Percentiles rank a stretch among this genome's conserved stretches.
These are phyloP conservation scores for Perca flavescens DNA, from an alignment of 2,113 vertebrate genomes.

Conservation along the genomic window DNA sequence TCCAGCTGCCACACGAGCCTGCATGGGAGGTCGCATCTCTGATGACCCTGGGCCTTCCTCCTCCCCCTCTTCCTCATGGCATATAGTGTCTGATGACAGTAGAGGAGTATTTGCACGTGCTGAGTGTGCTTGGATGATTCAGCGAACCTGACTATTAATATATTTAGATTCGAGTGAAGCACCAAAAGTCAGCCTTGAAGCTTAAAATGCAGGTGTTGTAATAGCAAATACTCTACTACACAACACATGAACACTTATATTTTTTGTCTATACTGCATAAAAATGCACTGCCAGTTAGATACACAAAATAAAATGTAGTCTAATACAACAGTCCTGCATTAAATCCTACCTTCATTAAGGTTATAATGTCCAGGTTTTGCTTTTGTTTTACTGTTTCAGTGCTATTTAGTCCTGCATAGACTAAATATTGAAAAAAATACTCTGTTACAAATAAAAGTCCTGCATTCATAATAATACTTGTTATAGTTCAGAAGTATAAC, in stretches of 20 bases:
- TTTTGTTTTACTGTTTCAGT: background rate
- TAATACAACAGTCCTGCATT: background rate
- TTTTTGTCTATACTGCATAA: background rate
- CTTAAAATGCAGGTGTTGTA: background rate
- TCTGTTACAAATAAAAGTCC: background rate
- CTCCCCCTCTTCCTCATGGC: constrained; percentile 16
- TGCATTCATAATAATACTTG: background rate
- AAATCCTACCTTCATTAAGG: background rate
- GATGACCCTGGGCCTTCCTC: constrained; percentile 50
- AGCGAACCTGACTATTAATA: background rate
- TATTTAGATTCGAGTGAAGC: background rate
- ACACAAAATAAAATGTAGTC: background rate
- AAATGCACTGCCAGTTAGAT: background rate
- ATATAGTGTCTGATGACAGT: constrained; percentile 34
- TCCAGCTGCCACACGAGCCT: constrained; percentile 55
- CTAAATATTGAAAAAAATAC: background rate
- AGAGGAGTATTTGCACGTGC: constrained; percentile 5
- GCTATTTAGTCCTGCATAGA: background rate
- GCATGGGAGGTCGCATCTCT: constrained; percentile 57
- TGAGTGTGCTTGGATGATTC: constrained; percentile 11
- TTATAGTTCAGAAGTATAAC: background rate
- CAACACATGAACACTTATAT: background rate
- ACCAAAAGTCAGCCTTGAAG: background rate
- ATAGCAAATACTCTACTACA: background rate
- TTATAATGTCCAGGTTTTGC: background rate